phyloP scores from a whole-genome alignment of 1,140 invertebrate species.

The Drosophila auraria region DNA sequence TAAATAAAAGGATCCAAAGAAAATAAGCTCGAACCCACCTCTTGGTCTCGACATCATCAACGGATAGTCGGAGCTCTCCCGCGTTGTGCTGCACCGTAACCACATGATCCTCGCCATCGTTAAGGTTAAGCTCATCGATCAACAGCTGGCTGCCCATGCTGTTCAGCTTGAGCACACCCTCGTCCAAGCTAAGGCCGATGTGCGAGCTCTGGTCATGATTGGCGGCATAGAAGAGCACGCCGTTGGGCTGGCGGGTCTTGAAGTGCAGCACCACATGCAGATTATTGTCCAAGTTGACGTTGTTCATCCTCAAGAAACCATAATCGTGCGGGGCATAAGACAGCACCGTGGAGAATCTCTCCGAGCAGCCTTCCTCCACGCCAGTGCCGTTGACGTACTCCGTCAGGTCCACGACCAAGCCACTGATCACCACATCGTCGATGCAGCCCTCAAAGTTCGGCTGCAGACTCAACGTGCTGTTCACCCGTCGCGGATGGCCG shows the following conservation, averaged over 20 bases:
- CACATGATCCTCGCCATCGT: slow-evolving; percentile 97
- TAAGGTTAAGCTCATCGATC: slow-evolving; percentile 88
- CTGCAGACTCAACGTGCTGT: slow-evolving; percentile 88
- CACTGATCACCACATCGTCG: slow-evolving; percentile 91
- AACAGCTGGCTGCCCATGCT: slow-evolving; percentile 88
- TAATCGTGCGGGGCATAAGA: slow-evolving; percentile 86
- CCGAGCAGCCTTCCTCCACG: slow-evolving; percentile 93
- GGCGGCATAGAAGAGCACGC: slow-evolving; percentile 91
- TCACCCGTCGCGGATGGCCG: slow-evolving; percentile 91
- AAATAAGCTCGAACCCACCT: slow-evolving; percentile 85
- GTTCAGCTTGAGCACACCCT: slow-evolving; percentile 90
- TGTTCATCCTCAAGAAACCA: slow-evolving; percentile 89
- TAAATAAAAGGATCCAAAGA: slow-evolving; percentile 4
- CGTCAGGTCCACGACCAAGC: slow-evolving; percentile 91
- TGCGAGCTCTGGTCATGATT: slow-evolving; percentile 88
- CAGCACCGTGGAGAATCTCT: slow-evolving; percentile 86
- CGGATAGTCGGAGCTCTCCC: slow-evolving; percentile 89
- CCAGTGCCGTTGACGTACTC: slow-evolving; percentile 92
- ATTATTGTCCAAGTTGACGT: slow-evolving; percentile 87
- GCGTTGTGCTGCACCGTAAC: slow-evolving; percentile 92
- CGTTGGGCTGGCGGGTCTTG: slow-evolving; percentile 91
- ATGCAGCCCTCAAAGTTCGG: slow-evolving; percentile 97
- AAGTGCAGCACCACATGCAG: slow-evolving; percentile 95
- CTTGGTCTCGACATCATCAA: slow-evolving; percentile 92
- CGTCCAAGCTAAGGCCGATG: slow-evolving; percentile 89